phyloP scores from a whole-genome alignment of 2,888 invertebrate genomes.

The Torymus tubicola region DNA sequence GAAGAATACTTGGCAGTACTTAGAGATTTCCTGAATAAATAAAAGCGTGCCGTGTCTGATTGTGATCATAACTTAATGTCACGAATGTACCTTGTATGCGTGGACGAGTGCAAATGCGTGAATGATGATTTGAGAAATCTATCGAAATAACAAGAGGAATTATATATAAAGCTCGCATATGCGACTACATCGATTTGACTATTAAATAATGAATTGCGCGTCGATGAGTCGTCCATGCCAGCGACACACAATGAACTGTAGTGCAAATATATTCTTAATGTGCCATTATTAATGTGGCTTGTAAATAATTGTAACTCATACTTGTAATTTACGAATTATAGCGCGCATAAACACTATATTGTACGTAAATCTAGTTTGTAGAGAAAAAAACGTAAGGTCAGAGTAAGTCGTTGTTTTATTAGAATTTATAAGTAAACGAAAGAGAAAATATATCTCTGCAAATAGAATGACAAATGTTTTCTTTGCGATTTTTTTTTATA shows the following conservation, averaged over 20 bases:
- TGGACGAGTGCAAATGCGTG: conserved; percentile 41
- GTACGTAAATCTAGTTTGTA: conserved; percentile 49
- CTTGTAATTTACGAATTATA: conserved; percentile 56
- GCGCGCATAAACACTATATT: conserved; percentile 47
- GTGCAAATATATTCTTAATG: conserved; percentile 75
- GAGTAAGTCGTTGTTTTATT: conserved; percentile 50
- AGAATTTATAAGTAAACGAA: conserved; percentile 29
- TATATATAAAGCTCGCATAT: conserved; percentile 37
- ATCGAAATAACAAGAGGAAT: conserved; percentile 39
- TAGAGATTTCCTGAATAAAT: conserved; percentile 69
- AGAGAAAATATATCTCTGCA: conserved; percentile 48
- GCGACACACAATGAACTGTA: conserved; percentile 66
- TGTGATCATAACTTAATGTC: conserved; percentile 67
- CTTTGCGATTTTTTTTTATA: conserved; percentile 48
- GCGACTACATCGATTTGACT: conserved; percentile 48
- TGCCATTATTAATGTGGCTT: conserved; percentile 75
- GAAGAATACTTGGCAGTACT: conserved; percentile 68
- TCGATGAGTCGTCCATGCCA: conserved; percentile 46
- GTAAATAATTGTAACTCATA: conserved; percentile 71
- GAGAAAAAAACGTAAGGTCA: conserved; percentile 21
- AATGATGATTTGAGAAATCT: conserved; percentile 39
- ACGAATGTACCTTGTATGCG: conserved; percentile 44
- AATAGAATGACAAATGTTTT: conserved; percentile 52
- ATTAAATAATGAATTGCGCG: conserved; percentile 42
- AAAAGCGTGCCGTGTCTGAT: conserved; percentile 68